Evolutionary conservation across 2,888 invertebrate genomes (phyloP), one percentile per base, ranked within the genome.

Genomic region (Agrochola lota): DNA sequence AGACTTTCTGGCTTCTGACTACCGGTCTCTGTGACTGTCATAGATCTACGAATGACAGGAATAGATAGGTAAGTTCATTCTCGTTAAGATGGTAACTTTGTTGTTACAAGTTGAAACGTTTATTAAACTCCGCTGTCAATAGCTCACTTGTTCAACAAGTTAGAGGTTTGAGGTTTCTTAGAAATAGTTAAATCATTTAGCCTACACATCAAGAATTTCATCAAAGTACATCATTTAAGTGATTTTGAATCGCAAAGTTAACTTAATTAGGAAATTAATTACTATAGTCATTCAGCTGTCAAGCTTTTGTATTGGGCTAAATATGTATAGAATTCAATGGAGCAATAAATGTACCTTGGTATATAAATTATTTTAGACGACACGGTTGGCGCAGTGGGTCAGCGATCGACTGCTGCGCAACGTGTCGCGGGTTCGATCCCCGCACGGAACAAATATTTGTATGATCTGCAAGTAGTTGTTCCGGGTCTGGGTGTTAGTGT

Each of bases 261-360:
- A 60, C 76, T 71, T 74, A 79, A 79, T 79, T 87, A 75, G 63
- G 35, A 71, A 81, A 77, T 79, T 79, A 82, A 85, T 87, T 81
- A 66, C 40, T 67, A 43, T 26, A 79, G 67, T 83, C 62, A 82
- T 79, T 77, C 85, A 76, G 23, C 79, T 82, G 77, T 82, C 88
- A 76, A 75, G 69, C n/a, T 35, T 74, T 74, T 75, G 49, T 69
- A 60, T 71, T 69, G 46, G 23, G 30, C 9, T 49, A 62, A 67
- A 59, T 74, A 70, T 52, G 57, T 71, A 35, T 69, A 68, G 71
- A 71, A 77, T 80, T 80, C 52, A 49, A 77, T 60, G 67, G 40
- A 70, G 55, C 40, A 35, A 69, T 76, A 35, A 60, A 69, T 26
- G 49, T 49, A 60, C 17, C 23, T 52, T 62, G n/a, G 3, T 66